These are phyloP conservation scores for Drosophila borborema DNA, from an alignment of 2,888 invertebrate species.

Conservation along the genomic window DNA sequence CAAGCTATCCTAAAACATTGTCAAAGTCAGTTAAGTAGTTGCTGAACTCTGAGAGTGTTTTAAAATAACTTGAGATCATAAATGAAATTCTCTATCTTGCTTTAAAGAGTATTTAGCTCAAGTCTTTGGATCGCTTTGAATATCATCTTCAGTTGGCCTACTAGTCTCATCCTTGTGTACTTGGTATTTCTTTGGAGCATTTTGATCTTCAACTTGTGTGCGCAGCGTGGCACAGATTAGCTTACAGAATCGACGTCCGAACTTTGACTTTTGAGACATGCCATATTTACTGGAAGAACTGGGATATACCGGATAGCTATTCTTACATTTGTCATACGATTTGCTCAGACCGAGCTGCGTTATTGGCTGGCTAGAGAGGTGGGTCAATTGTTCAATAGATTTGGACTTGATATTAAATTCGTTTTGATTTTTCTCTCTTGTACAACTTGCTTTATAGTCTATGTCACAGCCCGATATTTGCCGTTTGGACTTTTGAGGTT, in stretches of 20 bases:
- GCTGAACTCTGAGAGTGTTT: slow-evolving; percentile 14
- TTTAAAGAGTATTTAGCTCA: neutral
- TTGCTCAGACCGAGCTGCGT: neutral
- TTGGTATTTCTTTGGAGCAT: accelerated
- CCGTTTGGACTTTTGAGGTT: too few relatives aligned
- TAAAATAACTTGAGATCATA: slow-evolving; percentile 22
- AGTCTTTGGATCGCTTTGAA: neutral
- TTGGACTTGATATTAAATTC: neutral
- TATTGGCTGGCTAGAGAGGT: too few relatives aligned
- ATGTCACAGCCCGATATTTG: too few relatives aligned
- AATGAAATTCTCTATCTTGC: accelerated
- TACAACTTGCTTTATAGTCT: neutral
- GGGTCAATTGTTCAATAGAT: neutral
- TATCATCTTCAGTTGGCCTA: neutral
- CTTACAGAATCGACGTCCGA: neutral
- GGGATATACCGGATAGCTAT: neutral
- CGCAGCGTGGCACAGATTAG: neutral
- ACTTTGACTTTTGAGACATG: accelerated
- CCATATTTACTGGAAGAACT: neutral
- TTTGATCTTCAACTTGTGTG: neutral
- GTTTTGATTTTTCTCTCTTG: neutral
- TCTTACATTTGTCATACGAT: neutral
- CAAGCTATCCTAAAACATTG: slow-evolving; percentile 33
- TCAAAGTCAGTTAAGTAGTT: neutral
- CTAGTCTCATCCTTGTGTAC: too few relatives aligned